Conservation (phyloP, 2,113 vertebrate genomes). For the Anolis sagrei region DNA sequence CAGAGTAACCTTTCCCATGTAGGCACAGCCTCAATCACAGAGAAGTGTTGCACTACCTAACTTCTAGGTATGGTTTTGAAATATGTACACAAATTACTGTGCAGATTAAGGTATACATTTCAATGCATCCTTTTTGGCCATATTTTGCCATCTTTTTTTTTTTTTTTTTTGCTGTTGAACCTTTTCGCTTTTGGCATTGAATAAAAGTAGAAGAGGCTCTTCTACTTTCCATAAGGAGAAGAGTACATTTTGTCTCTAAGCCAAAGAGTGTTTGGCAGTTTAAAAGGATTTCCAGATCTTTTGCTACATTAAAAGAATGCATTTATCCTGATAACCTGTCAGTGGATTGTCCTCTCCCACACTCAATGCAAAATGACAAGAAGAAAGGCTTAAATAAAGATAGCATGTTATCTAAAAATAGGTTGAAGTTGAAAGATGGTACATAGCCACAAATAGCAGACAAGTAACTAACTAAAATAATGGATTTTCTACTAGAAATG, state of each 20-base stretch:
- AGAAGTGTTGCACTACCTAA: not conserved
- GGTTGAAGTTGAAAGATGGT: not conserved
- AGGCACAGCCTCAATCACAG: too few relatives aligned
- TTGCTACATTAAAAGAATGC: not conserved
- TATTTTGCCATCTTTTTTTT: not conserved
- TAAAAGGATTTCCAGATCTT: not conserved
- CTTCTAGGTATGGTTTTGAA: not conserved
- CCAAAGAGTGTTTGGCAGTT: not conserved
- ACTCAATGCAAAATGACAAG: not conserved
- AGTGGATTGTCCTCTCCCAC: not conserved
- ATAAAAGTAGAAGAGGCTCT: not conserved
- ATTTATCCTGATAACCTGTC: not conserved
- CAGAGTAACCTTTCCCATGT: too few relatives aligned
- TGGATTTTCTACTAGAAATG: not conserved
- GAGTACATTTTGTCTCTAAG: not conserved
- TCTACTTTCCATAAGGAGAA: not conserved
- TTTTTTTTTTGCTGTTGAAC: not conserved
- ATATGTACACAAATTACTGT: not conserved
- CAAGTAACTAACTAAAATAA: not conserved
- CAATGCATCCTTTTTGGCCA: not conserved
- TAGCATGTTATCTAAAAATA: conserved; percentile 1
- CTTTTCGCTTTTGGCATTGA: not conserved
- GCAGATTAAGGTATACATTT: not conserved
- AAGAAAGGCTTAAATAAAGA: not conserved
- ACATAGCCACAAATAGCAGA: not conserved